Evolutionary conservation across 2,888 invertebrate species (phyloP).

Genomic region (Panzeria rudis): DNA sequence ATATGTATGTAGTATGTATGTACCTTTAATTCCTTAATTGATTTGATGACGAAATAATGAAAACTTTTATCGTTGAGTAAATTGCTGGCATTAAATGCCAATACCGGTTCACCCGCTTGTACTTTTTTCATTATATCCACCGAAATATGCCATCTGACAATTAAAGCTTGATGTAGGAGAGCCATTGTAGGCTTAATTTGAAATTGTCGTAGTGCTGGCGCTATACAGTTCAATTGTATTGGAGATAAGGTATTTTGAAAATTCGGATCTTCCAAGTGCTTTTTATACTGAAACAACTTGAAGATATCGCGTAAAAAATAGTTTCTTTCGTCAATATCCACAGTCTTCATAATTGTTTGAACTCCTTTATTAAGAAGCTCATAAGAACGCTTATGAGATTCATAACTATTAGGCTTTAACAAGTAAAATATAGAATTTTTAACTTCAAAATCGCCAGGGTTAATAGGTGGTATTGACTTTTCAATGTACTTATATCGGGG

Average conservation of each 20-base stretch:
- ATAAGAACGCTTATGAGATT: not conserved
- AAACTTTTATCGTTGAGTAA: conserved; percentile 43
- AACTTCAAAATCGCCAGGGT: conserved; percentile 26
- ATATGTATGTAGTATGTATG: not conserved
- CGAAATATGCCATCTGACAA: conserved; percentile 39
- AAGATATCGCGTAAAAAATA: conserved; percentile 42
- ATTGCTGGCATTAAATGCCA: not conserved
- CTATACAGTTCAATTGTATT: conserved; percentile 3
- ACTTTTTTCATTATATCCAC: conserved; percentile 10
- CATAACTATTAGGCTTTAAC: not conserved
- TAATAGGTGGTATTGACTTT: conserved; percentile 28
- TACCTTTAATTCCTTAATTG: conserved; percentile 59
- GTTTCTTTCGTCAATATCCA: conserved; percentile 45
- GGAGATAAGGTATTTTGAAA: conserved; percentile 36
- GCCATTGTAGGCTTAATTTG: conserved; percentile 24
- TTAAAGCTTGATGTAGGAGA: conserved; percentile 44
- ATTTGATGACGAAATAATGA: conserved; percentile 46
- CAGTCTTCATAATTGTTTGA: conserved; percentile 8
- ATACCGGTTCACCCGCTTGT: not conserved
- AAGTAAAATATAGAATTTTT: conserved; percentile 20
- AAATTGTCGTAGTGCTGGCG: conserved; percentile 15
- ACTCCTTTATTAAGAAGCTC: conserved; percentile 14
- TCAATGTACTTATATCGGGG: conserved; percentile 53
- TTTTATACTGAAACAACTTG: conserved; percentile 51
- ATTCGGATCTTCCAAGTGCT: conserved; percentile 34